Evolutionary conservation across 2,888 invertebrate species (phyloP).

Genomic region (Dynastes maya): DNA sequence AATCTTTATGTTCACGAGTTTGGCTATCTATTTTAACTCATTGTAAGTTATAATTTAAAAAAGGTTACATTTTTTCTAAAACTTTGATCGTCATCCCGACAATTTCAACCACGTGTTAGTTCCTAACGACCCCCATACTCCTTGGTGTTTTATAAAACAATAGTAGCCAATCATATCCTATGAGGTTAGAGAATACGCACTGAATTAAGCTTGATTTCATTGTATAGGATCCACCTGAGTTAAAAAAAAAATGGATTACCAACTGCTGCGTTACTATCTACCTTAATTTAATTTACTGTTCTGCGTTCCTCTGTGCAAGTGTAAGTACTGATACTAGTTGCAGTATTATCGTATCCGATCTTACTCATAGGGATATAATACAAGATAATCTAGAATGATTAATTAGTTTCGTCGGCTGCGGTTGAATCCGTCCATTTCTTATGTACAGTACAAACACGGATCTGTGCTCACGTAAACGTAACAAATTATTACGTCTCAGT

Average conservation of each 20-base stretch:
- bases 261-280: neutral
- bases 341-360: neutral
- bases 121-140: no score
- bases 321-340: neutral
- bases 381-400: slow-evolving; percentile 28
- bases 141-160: no score
- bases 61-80: no score
- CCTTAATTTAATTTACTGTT: neutral
- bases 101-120: no score
- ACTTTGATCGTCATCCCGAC: no score
- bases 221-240: no score
- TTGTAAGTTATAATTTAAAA: no score
- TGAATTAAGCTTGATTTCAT: no score
- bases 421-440: slow-evolving; percentile 11
- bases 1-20: no score
- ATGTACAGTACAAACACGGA: neutral
- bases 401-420: slow-evolving; percentile 1
- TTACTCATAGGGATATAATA: neutral
- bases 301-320: neutral
- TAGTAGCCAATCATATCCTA: no score
- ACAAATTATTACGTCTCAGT: slow-evolving; percentile 31
- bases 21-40: no score
- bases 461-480: neutral
- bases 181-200: no score
- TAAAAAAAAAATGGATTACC: neutral